These are phyloP conservation scores for Pampusana beccarii DNA, from an alignment of 2,113 vertebrate genomes.

Conservation along the genomic window DNA sequence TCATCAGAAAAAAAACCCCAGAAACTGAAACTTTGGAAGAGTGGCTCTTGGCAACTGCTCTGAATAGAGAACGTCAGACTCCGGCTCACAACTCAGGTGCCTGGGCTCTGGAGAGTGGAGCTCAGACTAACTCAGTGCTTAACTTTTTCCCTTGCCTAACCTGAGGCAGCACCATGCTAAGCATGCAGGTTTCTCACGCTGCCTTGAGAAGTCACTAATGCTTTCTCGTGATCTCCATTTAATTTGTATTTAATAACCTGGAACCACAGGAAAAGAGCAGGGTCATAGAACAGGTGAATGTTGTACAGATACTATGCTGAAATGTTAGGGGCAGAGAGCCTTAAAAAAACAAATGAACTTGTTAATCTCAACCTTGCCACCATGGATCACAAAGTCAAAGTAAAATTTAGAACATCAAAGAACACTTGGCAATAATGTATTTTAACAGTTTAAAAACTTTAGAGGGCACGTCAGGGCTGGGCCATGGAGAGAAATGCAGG, in stretches of 20 bases:
- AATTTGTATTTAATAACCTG: neutral
- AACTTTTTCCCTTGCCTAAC: neutral
- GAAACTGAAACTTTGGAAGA: neutral
- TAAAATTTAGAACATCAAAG: neutral
- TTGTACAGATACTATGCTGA: neutral
- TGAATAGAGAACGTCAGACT: neutral
- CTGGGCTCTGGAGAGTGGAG: neutral
- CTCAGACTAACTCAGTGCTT: neutral
- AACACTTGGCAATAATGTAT: neutral
- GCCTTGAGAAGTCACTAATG: neutral
- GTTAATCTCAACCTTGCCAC: neutral
- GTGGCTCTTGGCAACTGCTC: neutral
- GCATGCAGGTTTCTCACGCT: neutral
- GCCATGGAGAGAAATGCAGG: neutral
- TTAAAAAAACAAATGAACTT: neutral
- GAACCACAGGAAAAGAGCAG: neutral
- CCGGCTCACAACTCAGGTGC: neutral
- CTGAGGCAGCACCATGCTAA: neutral
- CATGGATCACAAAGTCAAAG: neutral
- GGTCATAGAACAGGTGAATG: neutral
- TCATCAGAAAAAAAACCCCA: neutral
- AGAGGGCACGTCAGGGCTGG: neutral
- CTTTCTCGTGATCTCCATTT: neutral
- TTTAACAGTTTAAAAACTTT: neutral
- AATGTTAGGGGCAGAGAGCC: accelerated